These are phyloP conservation scores for Propsilocerus akamusi DNA, from an alignment of 1,140 invertebrate genomes.

Conservation along the genomic window DNA sequence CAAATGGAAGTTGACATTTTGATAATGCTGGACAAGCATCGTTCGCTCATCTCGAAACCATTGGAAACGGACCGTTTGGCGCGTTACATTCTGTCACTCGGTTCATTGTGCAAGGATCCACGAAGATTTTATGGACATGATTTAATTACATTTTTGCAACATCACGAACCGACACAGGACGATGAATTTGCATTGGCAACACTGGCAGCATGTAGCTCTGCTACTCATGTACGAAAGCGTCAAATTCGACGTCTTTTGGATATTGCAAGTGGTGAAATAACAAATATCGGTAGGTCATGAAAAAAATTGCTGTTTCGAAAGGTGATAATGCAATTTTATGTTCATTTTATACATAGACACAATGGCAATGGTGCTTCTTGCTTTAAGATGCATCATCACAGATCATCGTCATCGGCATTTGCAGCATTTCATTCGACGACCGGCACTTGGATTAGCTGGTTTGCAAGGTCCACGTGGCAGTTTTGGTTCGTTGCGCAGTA, in stretches of 20 bases:
- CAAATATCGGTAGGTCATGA: slow-evolving; percentile 40
- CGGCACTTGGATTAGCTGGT: slow-evolving; percentile 49
- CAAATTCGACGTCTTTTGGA: slow-evolving; percentile 57
- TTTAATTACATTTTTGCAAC: slow-evolving; percentile 47
- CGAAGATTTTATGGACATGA: slow-evolving; percentile 67
- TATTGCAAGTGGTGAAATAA: slow-evolving; percentile 52
- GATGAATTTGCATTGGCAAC: slow-evolving; percentile 47
- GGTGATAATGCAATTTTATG: background rate
- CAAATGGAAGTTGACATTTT: slow-evolving; percentile 69
- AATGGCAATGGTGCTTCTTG: slow-evolving; percentile 64
- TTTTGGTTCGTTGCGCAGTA: slow-evolving; percentile 64
- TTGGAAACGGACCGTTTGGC: slow-evolving; percentile 54
- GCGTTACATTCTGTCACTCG: slow-evolving; percentile 52
- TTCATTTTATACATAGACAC: slow-evolving; percentile 35
- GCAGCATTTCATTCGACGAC: slow-evolving; percentile 53
- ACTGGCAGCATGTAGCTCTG: slow-evolving; percentile 52
- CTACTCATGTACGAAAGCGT: slow-evolving; percentile 59
- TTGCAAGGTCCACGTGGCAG: slow-evolving; percentile 60
- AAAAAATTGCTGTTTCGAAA: background rate
- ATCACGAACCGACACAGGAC: slow-evolving; percentile 46
- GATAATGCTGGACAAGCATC: slow-evolving; percentile 39
- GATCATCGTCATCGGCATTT: slow-evolving; percentile 62
- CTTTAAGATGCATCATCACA: slow-evolving; percentile 64
- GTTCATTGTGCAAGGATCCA: slow-evolving; percentile 60
- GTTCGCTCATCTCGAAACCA: slow-evolving; percentile 26